These are phyloP conservation scores for Synergus umbraculus DNA, from an alignment of 2,888 invertebrate genomes.

Conservation along the genomic window DNA sequence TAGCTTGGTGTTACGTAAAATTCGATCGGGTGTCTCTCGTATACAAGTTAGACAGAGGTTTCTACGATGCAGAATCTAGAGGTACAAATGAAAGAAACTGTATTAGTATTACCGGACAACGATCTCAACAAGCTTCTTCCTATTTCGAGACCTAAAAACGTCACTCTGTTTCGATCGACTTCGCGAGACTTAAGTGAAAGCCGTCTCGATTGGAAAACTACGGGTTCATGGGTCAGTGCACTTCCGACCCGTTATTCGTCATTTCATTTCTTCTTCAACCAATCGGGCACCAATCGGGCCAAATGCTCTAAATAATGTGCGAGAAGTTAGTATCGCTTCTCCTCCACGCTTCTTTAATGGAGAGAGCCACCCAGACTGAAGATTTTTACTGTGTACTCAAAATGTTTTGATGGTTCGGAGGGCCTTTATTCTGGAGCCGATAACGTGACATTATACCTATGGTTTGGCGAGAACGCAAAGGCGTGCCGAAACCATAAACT, in stretches of 20 bases:
- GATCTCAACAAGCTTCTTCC: slow-evolving; percentile 43
- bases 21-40: slow-evolving; percentile 39
- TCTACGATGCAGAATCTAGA: neutral
- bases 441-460: slow-evolving; percentile 41
- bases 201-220: slow-evolving; percentile 31
- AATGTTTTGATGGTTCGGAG: slow-evolving; percentile 24
- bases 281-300: too few species aligned
- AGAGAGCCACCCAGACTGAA: slow-evolving; percentile 24
- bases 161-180: slow-evolving; percentile 55
- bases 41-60: slow-evolving; percentile 14
- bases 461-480: slow-evolving; percentile 56
- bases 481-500: slow-evolving; percentile 65
- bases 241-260: slow-evolving; percentile 13
- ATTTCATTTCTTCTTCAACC: slow-evolving; percentile 1
- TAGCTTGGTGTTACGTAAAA: slow-evolving; percentile 51
- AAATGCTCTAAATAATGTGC: neutral
- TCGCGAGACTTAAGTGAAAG: slow-evolving; percentile 44
- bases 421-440: slow-evolving; percentile 30
- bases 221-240: slow-evolving; percentile 42
- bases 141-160: slow-evolving; percentile 56
- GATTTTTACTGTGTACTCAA: slow-evolving; percentile 40
- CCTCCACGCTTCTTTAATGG: neutral
- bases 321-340: neutral
- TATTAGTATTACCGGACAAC: neutral
- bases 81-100: neutral